Evolutionary conservation across 2,888 invertebrate genomes (phyloP).

Genomic region (Lasioglossum figueresi): DNA sequence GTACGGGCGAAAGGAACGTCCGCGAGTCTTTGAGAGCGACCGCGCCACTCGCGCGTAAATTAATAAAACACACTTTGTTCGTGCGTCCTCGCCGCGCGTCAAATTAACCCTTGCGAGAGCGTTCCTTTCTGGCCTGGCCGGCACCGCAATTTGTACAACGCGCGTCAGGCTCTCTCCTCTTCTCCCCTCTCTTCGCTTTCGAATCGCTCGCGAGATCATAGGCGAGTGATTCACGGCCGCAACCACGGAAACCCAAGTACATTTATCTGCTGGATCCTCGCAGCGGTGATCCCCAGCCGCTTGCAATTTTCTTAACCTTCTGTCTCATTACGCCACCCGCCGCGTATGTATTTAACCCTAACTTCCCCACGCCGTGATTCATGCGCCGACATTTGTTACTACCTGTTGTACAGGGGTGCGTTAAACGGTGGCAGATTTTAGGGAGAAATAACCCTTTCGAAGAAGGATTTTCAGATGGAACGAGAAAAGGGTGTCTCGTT

Average conservation of each 20-base stretch:
- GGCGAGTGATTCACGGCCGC: slow-evolving; percentile 30
- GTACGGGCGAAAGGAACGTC: slow-evolving; percentile 66
- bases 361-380: neutral
- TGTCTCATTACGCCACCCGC: slow-evolving; percentile 2
- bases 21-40: slow-evolving; percentile 60
- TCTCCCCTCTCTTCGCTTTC: neutral
- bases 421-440: neutral
- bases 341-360: slow-evolving; percentile 6
- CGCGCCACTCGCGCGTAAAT: slow-evolving; percentile 65
- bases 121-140: slow-evolving; percentile 24
- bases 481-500: neutral
- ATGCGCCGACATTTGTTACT: neutral
- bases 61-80: slow-evolving; percentile 68
- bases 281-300: slow-evolving; percentile 5
- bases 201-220: slow-evolving; percentile 10
- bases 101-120: slow-evolving; percentile 60
- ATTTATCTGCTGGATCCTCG: slow-evolving; percentile 21
- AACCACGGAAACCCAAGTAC: neutral
- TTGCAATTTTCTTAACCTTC: slow-evolving; percentile 22
- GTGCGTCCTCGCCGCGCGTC: slow-evolving; percentile 53
- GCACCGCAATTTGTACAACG: slow-evolving; percentile 49
- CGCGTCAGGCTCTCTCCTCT: slow-evolving; percentile 13
- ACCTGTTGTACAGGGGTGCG: neutral
- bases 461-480: neutral
- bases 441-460: neutral